A percentile compares a stretch with the other conserved stretches of the same genome.
phyloP scores from a whole-genome alignment of 2,888 invertebrate species.

The Bembecia ichneumoniformis region DNA sequence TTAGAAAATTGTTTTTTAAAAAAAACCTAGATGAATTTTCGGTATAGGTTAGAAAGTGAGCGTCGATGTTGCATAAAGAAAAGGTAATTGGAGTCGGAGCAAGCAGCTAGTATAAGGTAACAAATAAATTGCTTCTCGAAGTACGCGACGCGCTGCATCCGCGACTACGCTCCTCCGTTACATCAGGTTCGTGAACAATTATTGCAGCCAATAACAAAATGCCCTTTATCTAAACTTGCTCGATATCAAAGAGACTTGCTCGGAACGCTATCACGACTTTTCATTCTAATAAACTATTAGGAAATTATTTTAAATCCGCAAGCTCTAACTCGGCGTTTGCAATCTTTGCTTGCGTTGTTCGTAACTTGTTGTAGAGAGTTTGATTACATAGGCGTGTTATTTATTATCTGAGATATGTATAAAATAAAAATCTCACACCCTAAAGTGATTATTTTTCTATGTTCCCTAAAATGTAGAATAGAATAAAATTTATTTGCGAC shows the following conservation, averaged over 20 bases:
- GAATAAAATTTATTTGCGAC: no score
- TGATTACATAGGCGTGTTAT: no score
- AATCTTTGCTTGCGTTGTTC: not conserved
- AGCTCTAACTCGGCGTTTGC: not conserved
- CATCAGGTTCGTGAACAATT: slow-evolving; percentile 41
- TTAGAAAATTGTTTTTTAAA: no score
- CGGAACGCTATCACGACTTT: slow-evolving; percentile 5
- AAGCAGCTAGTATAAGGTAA: slow-evolving; percentile 24
- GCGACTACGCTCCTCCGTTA: slow-evolving; percentile 12
- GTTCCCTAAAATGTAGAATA: no score
- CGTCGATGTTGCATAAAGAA: not conserved
- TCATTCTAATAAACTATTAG: slow-evolving; percentile 1
- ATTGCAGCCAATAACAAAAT: slow-evolving; percentile 17
- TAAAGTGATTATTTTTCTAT: no score
- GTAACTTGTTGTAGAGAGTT: no score
- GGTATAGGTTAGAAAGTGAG: no score
- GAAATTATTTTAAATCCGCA: not conserved
- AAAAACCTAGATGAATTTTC: no score
- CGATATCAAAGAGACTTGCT: slow-evolving; percentile 2
- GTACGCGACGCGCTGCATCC: slow-evolving; percentile 20
- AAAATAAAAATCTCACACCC: no score
- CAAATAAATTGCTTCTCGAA: slow-evolving; percentile 54
- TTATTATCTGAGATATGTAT: no score
- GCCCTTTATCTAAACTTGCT: slow-evolving; percentile 2
- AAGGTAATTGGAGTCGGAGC: not conserved